Evolutionary conservation across 2,888 invertebrate genomes (phyloP).

Genomic region (Bellardia bayeri): DNA sequence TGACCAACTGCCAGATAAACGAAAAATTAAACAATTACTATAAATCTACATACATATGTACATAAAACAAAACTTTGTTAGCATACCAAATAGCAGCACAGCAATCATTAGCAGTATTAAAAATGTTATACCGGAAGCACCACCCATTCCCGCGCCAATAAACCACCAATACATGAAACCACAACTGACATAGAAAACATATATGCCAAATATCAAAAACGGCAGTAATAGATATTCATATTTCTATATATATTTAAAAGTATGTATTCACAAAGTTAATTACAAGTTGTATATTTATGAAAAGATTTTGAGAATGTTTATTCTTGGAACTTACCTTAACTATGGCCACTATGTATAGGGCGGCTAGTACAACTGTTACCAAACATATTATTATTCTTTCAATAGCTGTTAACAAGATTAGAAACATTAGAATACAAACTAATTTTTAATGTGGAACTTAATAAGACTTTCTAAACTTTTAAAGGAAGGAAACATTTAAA

Average conservation of each 20-base stretch:
- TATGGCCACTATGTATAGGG: conserved; percentile 34
- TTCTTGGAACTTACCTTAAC: neutral
- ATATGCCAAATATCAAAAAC: conserved; percentile 11
- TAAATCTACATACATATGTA: neutral
- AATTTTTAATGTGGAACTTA: too few relatives aligned
- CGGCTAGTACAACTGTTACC: neutral
- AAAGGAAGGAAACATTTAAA: too few relatives aligned
- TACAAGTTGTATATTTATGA: too few relatives aligned
- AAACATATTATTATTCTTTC: neutral
- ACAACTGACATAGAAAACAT: neutral
- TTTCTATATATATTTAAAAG: conserved; percentile 16
- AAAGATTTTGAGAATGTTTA: too few relatives aligned
- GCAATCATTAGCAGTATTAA: neutral
- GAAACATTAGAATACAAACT: neutral
- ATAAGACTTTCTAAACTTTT: too few relatives aligned
- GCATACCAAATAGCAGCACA: neutral
- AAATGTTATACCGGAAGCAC: neutral
- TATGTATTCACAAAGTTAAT: neutral
- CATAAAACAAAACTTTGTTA: neutral
- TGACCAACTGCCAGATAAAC: conserved; percentile 1
- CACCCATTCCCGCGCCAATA: neutral
- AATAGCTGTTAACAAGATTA: neutral
- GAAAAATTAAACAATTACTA: too few relatives aligned
- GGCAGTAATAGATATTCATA: conserved; percentile 10
- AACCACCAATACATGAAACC: neutral